Base-by-base conservation (phyloP, 2,113 vertebrate species). In the Carassius carassius region DNA sequence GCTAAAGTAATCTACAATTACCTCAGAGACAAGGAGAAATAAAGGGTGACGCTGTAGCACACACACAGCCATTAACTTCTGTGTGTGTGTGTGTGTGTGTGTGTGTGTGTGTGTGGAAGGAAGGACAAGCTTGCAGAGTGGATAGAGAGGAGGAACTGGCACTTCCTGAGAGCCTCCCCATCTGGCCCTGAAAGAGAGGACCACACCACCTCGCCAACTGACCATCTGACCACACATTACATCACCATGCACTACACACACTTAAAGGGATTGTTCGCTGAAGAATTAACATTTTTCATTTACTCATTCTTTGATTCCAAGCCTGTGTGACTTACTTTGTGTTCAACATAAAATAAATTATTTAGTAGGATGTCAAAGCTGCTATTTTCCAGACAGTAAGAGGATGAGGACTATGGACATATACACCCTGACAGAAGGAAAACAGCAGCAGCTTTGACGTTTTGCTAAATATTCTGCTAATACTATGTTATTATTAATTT, bases 181-280 rank as follows among this genome's bases (percentile, higher is more conserved):
- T 90, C 87, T 91, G 90, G 85, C 90, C 86, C 73, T 65, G 86
- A 90, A 82, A 88, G 85, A 88, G 58, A 86, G 54, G n/a, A 70
- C 85, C 76, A 86, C 70, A 76, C 74, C 85, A 86, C 86, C 84
- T 84, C 85, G 87, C 78, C 89, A 86, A 87, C 78, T 81, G 35
- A 89, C 90, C 92, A 90, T 91, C 88, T 90, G 86, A 92, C 85
- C 86, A 65, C 85, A 87, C 62, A 72, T 86, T 87, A 84, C 76
- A 86, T 87, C 75, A 84, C 23, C 78, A 69, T 21, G 14, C 67
- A 78, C 74, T 14, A 29, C 25, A 32, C 62, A 16, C 60, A 63
- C 23, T 13, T 25, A 29, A 29, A 16, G 23, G 13, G 5, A 65
- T 65, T 6, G 2, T 65, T 32, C n/a, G 12, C n/a, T 12, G 9